Evolutionary conservation across 2,113 vertebrate species (phyloP).

Genomic region (Colaptes auratus): DNA sequence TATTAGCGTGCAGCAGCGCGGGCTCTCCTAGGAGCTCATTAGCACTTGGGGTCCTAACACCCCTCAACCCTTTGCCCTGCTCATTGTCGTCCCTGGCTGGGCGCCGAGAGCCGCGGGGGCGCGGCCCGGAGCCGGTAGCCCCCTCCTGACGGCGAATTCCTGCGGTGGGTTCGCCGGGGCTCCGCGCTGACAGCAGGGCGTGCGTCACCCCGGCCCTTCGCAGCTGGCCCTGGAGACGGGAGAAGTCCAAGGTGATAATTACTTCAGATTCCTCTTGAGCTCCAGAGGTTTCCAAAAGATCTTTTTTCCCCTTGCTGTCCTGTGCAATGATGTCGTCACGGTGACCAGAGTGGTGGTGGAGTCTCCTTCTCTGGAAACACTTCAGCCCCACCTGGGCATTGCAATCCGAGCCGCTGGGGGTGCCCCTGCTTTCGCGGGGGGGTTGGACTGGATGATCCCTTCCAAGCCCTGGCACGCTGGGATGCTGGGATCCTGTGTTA

Average conservation of each 20-base stretch:
- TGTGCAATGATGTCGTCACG: background rate
- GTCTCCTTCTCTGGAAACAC: no score
- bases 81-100: background rate
- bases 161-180: background rate
- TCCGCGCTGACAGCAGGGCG: conserved; percentile 20
- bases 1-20: background rate
- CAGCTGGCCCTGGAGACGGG: background rate
- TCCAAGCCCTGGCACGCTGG: no score
- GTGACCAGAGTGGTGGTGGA: background rate
- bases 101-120: background rate
- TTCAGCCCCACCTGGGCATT: no score
- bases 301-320: background rate
- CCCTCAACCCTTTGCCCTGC: background rate
- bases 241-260: background rate
- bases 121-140: background rate
- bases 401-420: no score
- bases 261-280: background rate
- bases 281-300: background rate
- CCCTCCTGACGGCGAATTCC: background rate
- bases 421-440: no score
- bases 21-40: background rate
- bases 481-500: background rate
- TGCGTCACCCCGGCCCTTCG: background rate
- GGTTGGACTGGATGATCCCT: no score
- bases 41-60: background rate